Percentiles rank a stretch among this genome's conserved stretches.
These are phyloP conservation scores for Drosophila diplacantha DNA, from an alignment of 2,888 invertebrate genomes.

Conservation along the genomic window DNA sequence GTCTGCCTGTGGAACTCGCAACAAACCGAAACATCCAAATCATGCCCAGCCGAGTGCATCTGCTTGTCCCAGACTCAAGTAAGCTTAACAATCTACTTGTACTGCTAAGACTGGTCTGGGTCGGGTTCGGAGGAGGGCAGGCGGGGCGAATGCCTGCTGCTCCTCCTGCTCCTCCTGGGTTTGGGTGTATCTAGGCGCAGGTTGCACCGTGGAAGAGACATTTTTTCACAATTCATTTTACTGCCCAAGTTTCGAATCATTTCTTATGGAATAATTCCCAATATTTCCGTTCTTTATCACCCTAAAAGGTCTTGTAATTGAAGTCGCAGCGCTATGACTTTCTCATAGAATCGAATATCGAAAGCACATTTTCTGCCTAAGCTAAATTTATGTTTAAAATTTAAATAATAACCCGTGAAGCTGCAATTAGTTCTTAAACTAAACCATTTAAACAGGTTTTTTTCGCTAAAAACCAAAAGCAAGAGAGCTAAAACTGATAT, in stretches of 20 bases:
- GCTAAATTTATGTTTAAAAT: too few species aligned
- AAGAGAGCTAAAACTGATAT: neutral
- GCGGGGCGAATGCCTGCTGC: neutral
- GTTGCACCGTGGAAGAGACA: neutral
- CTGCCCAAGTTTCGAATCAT: neutral
- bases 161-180: neutral
- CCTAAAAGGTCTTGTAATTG: too few species aligned
- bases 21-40: conserved; percentile 79
- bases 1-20: conserved; percentile 78
- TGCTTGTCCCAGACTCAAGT: conserved; percentile 92
- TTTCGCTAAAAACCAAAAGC: neutral
- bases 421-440: neutral
- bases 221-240: neutral
- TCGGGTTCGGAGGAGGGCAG: neutral
- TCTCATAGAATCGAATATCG: too few species aligned
- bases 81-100: conserved; percentile 74
- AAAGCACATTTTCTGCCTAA: too few species aligned
- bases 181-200: neutral
- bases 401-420: neutral
- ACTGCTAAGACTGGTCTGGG: conserved; percentile 2
- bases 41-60: conserved; percentile 89
- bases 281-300: neutral
- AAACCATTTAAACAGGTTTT: neutral
- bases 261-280: neutral
- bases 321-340: too few species aligned